A percentile compares a stretch with the other conserved stretches of the same genome.
These are phyloP conservation scores for Indicator maculatus DNA, from an alignment of 2,113 vertebrate species.

Conservation along the genomic window DNA sequence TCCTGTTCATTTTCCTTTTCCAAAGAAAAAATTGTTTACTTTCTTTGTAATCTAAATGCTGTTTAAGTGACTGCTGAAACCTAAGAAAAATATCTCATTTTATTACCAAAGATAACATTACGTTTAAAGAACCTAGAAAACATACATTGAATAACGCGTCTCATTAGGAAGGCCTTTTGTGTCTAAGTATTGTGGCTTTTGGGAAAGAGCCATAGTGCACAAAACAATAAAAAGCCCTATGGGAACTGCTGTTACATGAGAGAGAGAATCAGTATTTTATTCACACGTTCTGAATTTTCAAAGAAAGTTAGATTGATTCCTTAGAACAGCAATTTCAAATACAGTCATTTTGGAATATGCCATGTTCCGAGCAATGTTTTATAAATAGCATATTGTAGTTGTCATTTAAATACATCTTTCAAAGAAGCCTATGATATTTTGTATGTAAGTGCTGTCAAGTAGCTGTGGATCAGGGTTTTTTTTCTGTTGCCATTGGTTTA, in stretches of 20 bases:
- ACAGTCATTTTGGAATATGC: constrained; percentile 7
- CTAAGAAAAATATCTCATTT: constrained; percentile 73
- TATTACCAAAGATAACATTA: constrained; percentile 75
- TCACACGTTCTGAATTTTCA: not conserved
- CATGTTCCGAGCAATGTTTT: constrained; percentile 46
- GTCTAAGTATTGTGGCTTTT: constrained; percentile 5
- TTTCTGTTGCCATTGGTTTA: not conserved
- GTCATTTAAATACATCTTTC: not conserved
- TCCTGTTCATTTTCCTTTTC: not conserved
- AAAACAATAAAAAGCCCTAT: constrained; percentile 7
- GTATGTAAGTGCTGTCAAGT: not conserved
- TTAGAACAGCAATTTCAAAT: constrained; percentile 43
- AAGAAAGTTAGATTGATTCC: constrained; percentile 1
- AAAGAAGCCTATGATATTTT: not conserved
- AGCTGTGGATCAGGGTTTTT: not conserved
- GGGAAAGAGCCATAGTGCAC: not conserved
- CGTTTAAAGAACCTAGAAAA: constrained; percentile 74
- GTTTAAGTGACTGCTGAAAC: constrained; percentile 53
- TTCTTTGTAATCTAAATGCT: not conserved
- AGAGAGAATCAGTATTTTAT: not conserved
- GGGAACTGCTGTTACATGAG: not conserved
- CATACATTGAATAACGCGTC: not conserved
- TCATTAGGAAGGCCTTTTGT: constrained; percentile 54
- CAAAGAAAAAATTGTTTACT: not conserved
- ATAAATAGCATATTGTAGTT: not conserved